Evolutionary conservation across 2,888 invertebrate genomes (phyloP).

Genomic region (Eucera pruinosa): DNA sequence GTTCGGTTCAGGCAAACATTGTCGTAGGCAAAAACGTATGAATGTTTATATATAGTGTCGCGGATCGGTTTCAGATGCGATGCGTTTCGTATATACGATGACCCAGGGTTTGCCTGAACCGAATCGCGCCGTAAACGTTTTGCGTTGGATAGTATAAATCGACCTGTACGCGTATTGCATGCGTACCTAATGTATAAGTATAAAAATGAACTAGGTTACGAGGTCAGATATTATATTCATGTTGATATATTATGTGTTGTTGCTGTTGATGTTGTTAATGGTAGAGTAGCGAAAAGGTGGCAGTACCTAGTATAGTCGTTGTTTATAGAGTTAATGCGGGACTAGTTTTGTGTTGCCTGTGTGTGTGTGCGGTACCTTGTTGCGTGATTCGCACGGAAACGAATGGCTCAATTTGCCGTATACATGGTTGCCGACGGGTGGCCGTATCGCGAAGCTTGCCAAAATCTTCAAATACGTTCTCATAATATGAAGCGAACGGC

Average conservation of each 20-base stretch:
- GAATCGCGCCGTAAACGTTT: too few species aligned
- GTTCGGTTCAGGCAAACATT: too few species aligned
- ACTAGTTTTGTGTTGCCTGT: slow-evolving; percentile 41
- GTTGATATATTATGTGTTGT: slow-evolving; percentile 83
- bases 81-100: too few species aligned
- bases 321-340: slow-evolving; percentile 52
- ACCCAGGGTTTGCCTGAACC: too few species aligned
- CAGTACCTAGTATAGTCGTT: slow-evolving; percentile 59
- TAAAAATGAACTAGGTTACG: slow-evolving; percentile 57
- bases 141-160: too few species aligned
- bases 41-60: too few species aligned
- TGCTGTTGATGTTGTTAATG: slow-evolving; percentile 84
- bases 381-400: neutral
- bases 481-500: neutral
- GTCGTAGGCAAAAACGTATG: too few species aligned
- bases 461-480: slow-evolving; percentile 16
- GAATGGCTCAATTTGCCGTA: too few species aligned
- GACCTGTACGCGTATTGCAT: slow-evolving; percentile 50
- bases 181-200: slow-evolving; percentile 57
- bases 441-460: slow-evolving; percentile 25
- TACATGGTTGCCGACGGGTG: too few species aligned
- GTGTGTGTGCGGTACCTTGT: slow-evolving; percentile 4
- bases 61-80: too few species aligned
- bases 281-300: slow-evolving; percentile 71
- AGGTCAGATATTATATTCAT: slow-evolving; percentile 73